These are phyloP conservation scores for Chondrosia reniformis DNA, from an alignment of 37 sponge, comb jelly and placozoan genomes.

Conservation along the genomic window DNA sequence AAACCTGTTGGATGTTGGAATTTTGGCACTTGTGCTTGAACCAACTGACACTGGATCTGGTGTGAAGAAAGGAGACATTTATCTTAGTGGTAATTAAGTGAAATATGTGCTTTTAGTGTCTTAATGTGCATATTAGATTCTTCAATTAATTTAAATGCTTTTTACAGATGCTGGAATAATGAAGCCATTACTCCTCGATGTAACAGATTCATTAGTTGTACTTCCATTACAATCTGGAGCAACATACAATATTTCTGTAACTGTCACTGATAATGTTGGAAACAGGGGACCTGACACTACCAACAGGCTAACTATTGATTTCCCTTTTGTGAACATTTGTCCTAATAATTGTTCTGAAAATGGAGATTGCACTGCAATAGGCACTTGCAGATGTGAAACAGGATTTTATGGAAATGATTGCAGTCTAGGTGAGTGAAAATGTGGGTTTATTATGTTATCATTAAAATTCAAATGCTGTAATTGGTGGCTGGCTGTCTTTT, in stretches of 20 bases:
- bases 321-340: neutral
- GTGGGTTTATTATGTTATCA: neutral
- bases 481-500: neutral
- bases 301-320: neutral
- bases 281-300: neutral
- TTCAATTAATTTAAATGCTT: neutral
- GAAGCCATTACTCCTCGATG: neutral
- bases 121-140: neutral
- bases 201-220: neutral
- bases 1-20: neutral
- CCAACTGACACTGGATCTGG: conserved; percentile 15
- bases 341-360: conserved; percentile 2
- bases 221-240: neutral
- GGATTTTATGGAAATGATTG: conserved; percentile 21
- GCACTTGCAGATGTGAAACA: neutral
- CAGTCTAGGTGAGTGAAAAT: conserved; percentile 13
- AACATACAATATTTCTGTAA: neutral
- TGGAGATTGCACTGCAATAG: neutral
- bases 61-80: conserved; percentile 11
- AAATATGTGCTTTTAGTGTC: neutral
- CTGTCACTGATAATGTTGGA: conserved; percentile 20
- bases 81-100: neutral
- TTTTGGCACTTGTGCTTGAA: neutral
- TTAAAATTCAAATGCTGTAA: neutral
- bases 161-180: neutral